Percentiles rank a stretch among this genome's conserved stretches.
Evolutionary conservation across 2,113 vertebrate species (phyloP).

Genomic region (Rana temporaria): DNA sequence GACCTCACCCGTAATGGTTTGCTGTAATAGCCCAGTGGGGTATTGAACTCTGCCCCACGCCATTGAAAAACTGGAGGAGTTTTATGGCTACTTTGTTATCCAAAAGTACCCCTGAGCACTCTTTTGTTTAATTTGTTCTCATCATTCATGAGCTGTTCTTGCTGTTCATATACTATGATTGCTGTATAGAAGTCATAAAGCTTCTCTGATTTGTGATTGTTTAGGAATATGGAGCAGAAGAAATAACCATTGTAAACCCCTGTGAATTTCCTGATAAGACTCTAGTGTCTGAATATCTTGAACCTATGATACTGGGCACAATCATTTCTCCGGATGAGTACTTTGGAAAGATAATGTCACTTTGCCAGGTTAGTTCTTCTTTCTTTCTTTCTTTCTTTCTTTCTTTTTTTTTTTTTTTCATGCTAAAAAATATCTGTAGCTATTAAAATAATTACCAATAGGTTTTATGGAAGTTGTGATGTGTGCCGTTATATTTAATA

Average conservation of each 20-base stretch:
- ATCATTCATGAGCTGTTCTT: no score
- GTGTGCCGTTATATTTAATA: no score
- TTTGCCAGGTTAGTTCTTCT: slow-evolving; percentile 84
- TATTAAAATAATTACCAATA: no score
- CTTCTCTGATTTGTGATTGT: slow-evolving; percentile 15
- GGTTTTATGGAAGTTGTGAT: no score
- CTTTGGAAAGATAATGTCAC: slow-evolving; percentile 86
- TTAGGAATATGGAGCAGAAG: slow-evolving; percentile 83
- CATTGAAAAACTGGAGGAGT: no score
- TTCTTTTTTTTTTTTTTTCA: not conserved
- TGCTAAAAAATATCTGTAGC: not conserved
- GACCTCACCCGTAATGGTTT: no score
- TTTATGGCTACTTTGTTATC: no score
- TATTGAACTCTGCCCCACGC: no score
- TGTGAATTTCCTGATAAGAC: slow-evolving; percentile 88
- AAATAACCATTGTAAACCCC: slow-evolving; percentile 92
- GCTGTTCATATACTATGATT: no score
- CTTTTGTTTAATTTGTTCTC: no score
- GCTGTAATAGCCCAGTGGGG: no score
- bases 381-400: not conserved
- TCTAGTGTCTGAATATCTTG: slow-evolving; percentile 85
- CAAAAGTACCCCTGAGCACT: no score
- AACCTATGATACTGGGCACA: slow-evolving; percentile 92
- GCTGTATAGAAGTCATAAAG: not conserved
- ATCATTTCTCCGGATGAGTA: slow-evolving; percentile 87